A percentile compares a stretch with the other conserved stretches of the same genome.
phyloP scores from a whole-genome alignment of 2,888 invertebrate genomes.

The Smittia aterrima region DNA sequence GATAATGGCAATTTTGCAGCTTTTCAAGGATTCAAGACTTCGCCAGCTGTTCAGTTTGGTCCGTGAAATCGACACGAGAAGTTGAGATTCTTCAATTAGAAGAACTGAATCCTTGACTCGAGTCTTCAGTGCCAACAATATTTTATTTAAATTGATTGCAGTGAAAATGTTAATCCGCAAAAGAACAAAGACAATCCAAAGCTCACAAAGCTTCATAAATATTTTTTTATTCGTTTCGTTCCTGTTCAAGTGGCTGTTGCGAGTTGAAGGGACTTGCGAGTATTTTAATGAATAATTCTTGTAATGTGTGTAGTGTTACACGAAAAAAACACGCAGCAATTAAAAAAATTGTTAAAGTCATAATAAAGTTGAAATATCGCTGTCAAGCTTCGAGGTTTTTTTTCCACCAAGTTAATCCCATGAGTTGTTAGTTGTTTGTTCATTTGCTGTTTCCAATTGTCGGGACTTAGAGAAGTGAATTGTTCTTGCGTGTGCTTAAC shows the following conservation, averaged over 20 bases:
- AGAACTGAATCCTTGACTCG: background rate
- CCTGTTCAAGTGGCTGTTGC: background rate
- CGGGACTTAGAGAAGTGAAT: background rate
- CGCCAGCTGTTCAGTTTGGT: background rate
- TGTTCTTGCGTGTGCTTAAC: slow-evolving; percentile 35
- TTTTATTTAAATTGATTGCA: slow-evolving; percentile 36
- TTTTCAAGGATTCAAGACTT: background rate
- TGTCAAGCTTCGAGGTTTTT: slow-evolving; percentile 8
- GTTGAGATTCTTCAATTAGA: background rate
- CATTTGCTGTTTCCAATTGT: background rate
- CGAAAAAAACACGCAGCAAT: slow-evolving; percentile 24
- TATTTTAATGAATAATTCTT: slow-evolving; percentile 35
- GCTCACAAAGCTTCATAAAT: slow-evolving; percentile 34
- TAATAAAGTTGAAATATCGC: slow-evolving; percentile 25
- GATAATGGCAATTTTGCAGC: slow-evolving; percentile 9
- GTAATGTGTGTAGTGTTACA: slow-evolving; percentile 20
- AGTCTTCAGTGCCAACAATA: slow-evolving; percentile 6
- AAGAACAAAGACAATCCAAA: slow-evolving; percentile 20
- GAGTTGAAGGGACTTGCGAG: slow-evolving; percentile 10
- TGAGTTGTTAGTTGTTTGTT: slow-evolving; percentile 1
- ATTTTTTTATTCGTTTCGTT: slow-evolving; percentile 16
- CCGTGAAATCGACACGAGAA: background rate
- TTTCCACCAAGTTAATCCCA: slow-evolving; percentile 6
- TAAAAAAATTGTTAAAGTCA: slow-evolving; percentile 24
- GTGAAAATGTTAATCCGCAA: slow-evolving; percentile 30